Evolutionary conservation across 2,888 invertebrate species (phyloP), one percentile per base, ranked within the genome.

Genomic region (Coelopa pilipes): DNA sequence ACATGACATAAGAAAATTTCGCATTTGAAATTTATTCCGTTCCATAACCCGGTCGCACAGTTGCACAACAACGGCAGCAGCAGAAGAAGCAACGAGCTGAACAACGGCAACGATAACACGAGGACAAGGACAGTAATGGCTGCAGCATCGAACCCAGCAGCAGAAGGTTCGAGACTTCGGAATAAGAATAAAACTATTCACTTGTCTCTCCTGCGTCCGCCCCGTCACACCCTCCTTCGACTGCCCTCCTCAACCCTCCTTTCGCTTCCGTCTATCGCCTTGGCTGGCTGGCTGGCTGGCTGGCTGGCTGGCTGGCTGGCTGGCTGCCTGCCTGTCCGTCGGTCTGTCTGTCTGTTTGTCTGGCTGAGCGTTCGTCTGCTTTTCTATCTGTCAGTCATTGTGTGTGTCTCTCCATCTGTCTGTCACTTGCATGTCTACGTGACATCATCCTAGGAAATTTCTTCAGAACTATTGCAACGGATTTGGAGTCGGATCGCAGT

Each of bases 361-460:
- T 21, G 21, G 46, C 69, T 63, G 74, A 59, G 59, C 57, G 68
- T 63, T 19, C 57, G 17, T 24, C 50, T 72, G 53, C 60, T 46
- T 71, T 67, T 72, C 19, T 71, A 60, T 83, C 84, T 84, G 80
- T 80, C 81, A 80, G 83, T 84, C 84, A 80, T 81, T 84, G 83
- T 50, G 17, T 68, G 72, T 77, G 83, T 82, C 82, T 82, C 81
- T 85, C 82, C 81, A 82, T 81, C 82, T 84, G 82, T 82, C 82
- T 84, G 85, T 86, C 86, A 86, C 80, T 83, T 81, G 81, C 85
- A 84, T 81, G 79, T 83, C 82, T 83, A 84, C 82, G 85, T 83
- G 83, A 84, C 83, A 83, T 83, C 82, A 81, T 80, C 78, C 80
- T 77, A 80, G 78, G 78, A 78, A 79, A 77, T 78, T 77, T 75